Evolutionary conservation across 2,113 vertebrate genomes (phyloP).

Genomic region (Petrocephalus zakoni): DNA sequence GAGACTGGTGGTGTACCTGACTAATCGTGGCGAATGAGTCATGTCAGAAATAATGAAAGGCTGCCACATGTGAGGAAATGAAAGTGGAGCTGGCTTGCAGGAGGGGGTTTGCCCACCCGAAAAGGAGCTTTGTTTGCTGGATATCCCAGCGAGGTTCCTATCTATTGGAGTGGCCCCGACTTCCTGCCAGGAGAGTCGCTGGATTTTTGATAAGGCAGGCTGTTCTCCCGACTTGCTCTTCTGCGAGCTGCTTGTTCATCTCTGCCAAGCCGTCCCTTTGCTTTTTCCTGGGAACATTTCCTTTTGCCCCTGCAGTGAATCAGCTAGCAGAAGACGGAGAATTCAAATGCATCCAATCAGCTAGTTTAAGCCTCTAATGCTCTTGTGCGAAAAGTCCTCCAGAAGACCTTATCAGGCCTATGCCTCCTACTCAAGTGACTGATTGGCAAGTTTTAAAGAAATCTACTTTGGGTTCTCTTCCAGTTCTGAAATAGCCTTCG

Average conservation of each 20-base stretch:
- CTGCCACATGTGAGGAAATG: neutral
- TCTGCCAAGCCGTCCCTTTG: neutral
- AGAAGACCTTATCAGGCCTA: neutral
- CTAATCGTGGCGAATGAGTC: neutral
- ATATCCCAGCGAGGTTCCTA: neutral
- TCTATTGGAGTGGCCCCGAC: neutral
- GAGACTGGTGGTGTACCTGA: neutral
- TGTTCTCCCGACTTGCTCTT: neutral
- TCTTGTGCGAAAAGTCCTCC: neutral
- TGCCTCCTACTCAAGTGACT: neutral
- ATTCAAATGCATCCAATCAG: constrained; percentile 9
- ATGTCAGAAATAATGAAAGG: neutral
- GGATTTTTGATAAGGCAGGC: neutral
- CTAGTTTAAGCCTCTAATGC: neutral
- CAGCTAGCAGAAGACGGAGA: neutral
- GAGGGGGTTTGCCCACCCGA: too few relatives aligned
- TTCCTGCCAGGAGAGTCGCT: neutral
- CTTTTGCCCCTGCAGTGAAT: neutral
- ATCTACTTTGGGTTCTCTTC: neutral
- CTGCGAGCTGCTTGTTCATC: neutral
- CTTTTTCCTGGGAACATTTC: neutral
- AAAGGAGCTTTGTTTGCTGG: neutral
- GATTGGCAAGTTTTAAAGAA: constrained; percentile 3
- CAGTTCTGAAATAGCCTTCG: neutral
- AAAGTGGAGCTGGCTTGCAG: neutral